phyloP scores from a whole-genome alignment of 2,888 invertebrate genomes.

The Euplexia lucipara region DNA sequence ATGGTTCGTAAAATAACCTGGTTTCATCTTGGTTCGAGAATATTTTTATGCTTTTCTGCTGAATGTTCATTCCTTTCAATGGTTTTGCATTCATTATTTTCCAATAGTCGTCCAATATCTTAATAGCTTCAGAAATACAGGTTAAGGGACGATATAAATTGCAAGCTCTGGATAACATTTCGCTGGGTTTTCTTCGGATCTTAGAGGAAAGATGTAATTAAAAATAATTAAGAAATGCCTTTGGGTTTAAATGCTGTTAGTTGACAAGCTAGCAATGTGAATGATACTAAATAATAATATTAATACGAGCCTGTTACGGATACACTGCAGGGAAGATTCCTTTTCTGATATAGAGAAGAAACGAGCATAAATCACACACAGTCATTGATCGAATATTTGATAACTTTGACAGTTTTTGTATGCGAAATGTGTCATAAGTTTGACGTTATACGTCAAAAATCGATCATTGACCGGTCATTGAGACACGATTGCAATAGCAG shows the following conservation, averaged over 20 bases:
- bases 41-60: constrained; percentile 39
- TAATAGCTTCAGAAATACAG: constrained; percentile 39
- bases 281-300: too few species aligned
- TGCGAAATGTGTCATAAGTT: too few species aligned
- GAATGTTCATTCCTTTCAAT: constrained; percentile 33
- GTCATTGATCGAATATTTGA: too few species aligned
- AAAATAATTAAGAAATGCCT: background rate
- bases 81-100: constrained; percentile 52
- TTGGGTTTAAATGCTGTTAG: background rate
- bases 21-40: constrained; percentile 13
- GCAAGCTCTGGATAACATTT: constrained; percentile 32
- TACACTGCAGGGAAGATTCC: too few species aligned
- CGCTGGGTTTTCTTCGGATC: background rate
- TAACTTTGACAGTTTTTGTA: too few species aligned
- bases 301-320: too few species aligned
- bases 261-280: background rate
- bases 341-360: too few species aligned
- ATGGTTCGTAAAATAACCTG: constrained; percentile 29
- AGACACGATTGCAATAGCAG: too few species aligned
- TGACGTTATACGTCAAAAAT: too few species aligned
- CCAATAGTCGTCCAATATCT: constrained; percentile 19
- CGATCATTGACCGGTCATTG: too few species aligned
- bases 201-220: constrained; percentile 4
- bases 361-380: too few species aligned
- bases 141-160: constrained; percentile 34